A percentile compares a stretch with the other conserved stretches of the same genome.
These are phyloP conservation scores for Knipowitschia caucasica DNA, from an alignment of 2,797 vertebrate genomes.

Conservation along the genomic window DNA sequence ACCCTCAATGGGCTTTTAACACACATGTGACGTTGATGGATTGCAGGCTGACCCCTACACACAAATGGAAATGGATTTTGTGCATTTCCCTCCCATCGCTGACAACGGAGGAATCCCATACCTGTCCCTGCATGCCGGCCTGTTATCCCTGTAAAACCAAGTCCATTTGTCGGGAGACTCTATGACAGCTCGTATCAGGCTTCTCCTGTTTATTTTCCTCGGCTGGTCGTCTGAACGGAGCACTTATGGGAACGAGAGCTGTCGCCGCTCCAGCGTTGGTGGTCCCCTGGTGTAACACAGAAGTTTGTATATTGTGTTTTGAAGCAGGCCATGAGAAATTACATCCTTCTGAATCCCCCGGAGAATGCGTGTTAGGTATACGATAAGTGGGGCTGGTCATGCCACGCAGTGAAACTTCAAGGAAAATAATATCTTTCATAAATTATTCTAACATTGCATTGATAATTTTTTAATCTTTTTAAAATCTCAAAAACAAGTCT, in stretches of 20 bases:
- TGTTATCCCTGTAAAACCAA: slow-evolving; percentile 16
- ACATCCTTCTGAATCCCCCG: slow-evolving; percentile 34
- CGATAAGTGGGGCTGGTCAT: slow-evolving; percentile 47
- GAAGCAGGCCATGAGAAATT: slow-evolving; percentile 60
- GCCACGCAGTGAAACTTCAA: slow-evolving; percentile 6
- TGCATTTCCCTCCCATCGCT: not conserved
- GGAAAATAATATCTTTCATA: too few species aligned
- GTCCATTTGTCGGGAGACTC: slow-evolving; percentile 26
- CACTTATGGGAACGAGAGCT: slow-evolving; percentile 44
- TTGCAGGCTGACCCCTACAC: not conserved
- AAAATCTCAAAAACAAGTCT: too few species aligned
- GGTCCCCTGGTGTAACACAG: slow-evolving; percentile 45
- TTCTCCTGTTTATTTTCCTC: slow-evolving; percentile 67
- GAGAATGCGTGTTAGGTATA: slow-evolving; percentile 31
- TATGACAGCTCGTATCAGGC: slow-evolving; percentile 49
- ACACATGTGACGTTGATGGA: not conserved
- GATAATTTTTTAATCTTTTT: too few species aligned
- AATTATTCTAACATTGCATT: too few species aligned
- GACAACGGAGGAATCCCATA: slow-evolving; percentile 11
- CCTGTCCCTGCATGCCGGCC: slow-evolving; percentile 24
- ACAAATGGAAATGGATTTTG: not conserved
- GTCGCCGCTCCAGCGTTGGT: slow-evolving; percentile 38
- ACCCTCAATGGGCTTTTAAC: too few species aligned
- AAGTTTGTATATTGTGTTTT: slow-evolving; percentile 70
- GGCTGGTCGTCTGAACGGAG: slow-evolving; percentile 58